Evolutionary conservation across 1,140 invertebrate genomes (phyloP).

Genomic region (Nymphalis io): DNA sequence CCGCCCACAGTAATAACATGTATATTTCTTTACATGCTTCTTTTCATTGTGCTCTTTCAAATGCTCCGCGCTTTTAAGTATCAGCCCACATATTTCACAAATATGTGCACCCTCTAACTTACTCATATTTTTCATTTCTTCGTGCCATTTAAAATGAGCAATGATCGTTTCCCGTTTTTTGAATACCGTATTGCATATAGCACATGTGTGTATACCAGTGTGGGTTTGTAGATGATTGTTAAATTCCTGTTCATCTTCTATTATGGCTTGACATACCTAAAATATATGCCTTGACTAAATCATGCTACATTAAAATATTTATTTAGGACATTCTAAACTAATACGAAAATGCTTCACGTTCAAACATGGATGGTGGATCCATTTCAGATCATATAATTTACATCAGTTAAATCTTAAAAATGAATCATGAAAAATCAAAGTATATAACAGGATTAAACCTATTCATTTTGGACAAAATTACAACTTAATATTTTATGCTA

Average conservation of each 20-base stretch:
- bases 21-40: conserved; percentile 63
- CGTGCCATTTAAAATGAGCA: conserved; percentile 61
- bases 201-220: conserved; percentile 58
- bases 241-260: conserved; percentile 59
- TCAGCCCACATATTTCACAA: conserved; percentile 64
- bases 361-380: too few relatives aligned
- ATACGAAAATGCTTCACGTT: too few relatives aligned
- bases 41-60: conserved; percentile 56
- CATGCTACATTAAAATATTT: neutral
- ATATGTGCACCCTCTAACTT: conserved; percentile 50
- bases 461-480: too few relatives aligned
- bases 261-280: conserved; percentile 63
- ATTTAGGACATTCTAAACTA: too few relatives aligned
- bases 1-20: conserved; percentile 68
- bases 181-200: conserved; percentile 58
- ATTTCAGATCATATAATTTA: too few relatives aligned
- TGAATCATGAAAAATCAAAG: too few relatives aligned
- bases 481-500: too few relatives aligned
- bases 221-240: conserved; percentile 60
- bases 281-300: conserved; percentile 12
- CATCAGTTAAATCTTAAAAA: too few relatives aligned
- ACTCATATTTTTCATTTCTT: conserved; percentile 36
- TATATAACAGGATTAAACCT: too few relatives aligned
- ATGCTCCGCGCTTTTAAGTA: conserved; percentile 47
- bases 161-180: conserved; percentile 63